Percentiles rank a stretch among this genome's conserved stretches.
These are phyloP conservation scores for Cryptocephalus primarius DNA, from an alignment of 2,888 invertebrate species.

Conservation along the genomic window DNA sequence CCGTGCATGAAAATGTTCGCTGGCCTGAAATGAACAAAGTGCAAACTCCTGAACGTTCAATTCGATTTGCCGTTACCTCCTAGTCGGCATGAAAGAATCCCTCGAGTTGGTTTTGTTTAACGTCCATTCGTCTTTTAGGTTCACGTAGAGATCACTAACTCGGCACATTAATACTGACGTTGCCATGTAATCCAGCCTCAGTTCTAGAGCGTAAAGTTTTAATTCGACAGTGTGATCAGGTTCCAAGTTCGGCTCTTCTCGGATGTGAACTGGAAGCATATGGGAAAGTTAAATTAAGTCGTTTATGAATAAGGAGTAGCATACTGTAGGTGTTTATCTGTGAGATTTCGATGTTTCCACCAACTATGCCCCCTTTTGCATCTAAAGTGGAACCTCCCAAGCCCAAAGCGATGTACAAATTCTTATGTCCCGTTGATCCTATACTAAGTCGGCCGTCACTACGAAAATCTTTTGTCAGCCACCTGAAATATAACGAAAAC, in stretches of 20 bases:
- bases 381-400: slow-evolving; percentile 85
- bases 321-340: slow-evolving; percentile 75
- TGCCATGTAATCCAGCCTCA: slow-evolving; percentile 96
- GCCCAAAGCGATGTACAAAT: slow-evolving; percentile 81
- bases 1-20: slow-evolving; percentile 88
- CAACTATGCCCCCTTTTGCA: slow-evolving; percentile 95
- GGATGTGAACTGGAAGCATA: slow-evolving; percentile 58
- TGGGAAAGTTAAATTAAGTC: neutral
- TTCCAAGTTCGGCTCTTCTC: slow-evolving; percentile 81
- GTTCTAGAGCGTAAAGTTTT: slow-evolving; percentile 73
- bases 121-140: slow-evolving; percentile 82
- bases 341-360: slow-evolving; percentile 86
- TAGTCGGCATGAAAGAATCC: slow-evolving; percentile 50
- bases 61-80: slow-evolving; percentile 37
- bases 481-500: slow-evolving; percentile 40
- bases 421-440: slow-evolving; percentile 88
- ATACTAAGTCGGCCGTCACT: slow-evolving; percentile 87
- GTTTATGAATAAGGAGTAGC: slow-evolving; percentile 13
- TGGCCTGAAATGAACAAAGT: slow-evolving; percentile 43
- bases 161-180: slow-evolving; percentile 88
- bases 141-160: slow-evolving; percentile 70
- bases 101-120: slow-evolving; percentile 41
- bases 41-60: neutral
- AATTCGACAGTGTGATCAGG: slow-evolving; percentile 70
- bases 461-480: slow-evolving; percentile 86